A percentile compares a stretch with the other conserved stretches of the same genome.
phyloP scores from a whole-genome alignment of 2,113 vertebrate species.

The Prietella phreatophila region DNA sequence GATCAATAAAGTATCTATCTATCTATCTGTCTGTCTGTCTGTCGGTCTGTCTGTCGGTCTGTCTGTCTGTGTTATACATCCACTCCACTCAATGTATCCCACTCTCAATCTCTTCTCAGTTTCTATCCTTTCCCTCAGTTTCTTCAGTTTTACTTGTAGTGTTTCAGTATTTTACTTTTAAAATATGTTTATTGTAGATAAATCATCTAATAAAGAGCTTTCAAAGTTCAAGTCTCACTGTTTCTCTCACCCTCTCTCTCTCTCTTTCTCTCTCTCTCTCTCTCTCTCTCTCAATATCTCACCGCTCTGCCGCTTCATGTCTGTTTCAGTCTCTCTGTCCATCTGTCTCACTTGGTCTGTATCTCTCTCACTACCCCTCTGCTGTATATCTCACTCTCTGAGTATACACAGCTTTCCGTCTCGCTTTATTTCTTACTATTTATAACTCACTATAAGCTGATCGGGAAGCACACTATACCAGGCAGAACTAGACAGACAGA shows the following conservation, averaged over 20 bases:
- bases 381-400: background rate
- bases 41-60: too few species aligned
- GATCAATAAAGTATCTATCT: too few species aligned
- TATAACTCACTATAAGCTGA: background rate
- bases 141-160: background rate
- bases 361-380: background rate
- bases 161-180: background rate
- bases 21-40: too few species aligned
- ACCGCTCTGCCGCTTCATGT: background rate
- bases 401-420: background rate
- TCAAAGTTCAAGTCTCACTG: background rate
- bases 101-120: background rate
- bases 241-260: background rate
- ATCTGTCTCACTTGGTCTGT: background rate
- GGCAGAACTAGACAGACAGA: background rate
- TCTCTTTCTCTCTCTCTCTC: background rate
- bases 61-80: background rate
- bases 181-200: background rate
- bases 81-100: background rate
- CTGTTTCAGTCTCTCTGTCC: background rate
- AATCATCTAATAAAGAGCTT: background rate
- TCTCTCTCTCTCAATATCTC: background rate
- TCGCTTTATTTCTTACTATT: background rate
- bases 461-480: conserved; percentile 10
- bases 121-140: background rate